Base-by-base conservation (phyloP, 1,140 invertebrate genomes). In the Drosophila sturtevanti region DNA sequence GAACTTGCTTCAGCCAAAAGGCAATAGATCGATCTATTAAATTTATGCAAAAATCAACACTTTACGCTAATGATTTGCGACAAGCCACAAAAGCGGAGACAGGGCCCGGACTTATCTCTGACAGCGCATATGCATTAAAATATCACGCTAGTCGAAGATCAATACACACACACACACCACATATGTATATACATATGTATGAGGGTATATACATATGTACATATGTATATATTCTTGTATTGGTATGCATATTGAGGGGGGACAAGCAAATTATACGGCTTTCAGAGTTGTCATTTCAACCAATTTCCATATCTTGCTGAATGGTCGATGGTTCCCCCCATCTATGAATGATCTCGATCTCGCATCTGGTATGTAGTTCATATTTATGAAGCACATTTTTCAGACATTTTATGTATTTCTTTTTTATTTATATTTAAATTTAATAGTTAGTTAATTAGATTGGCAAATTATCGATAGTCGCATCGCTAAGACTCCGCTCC, bases 31-130 rank as follows among this genome's bases (percentile, higher is more conserved):
- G 38, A 69, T 72, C 41, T 48, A 48, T 61, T 14, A 41, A 85
- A 84, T 79, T 84, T 89, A 89, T 86, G 84, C 82, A 84, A 82
- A 72, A 87, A 66, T 77, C 74, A 77, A 82, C 82, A 87, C 84
- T 87, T 87, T 76, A 68, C 68, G 61, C 82, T 68, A 79, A 89
- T 89, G 72, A 87, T 82, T 89, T 82, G 79, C 63, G 84, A 82
- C 66, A 62, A 62, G 34, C 68, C 56, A 58, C 58, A 51, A 63
- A 68, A 66, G 41, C 38, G 38, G 16, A 58, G 74, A 77, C 72
- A 76, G 56, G 54, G 63, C 68, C 76, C 64, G 61, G 48, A 68
- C 63, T 38, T 62, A 67, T 65, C 70, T 65, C 70, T 68, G 70
- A 27, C 35, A 31, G 44, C 5, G 18, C 12, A 38, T 62, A 44